Percentiles rank a stretch among this genome's conserved stretches.
Conservation (phyloP, 2,113 vertebrate genomes). For the Grantiella picta region DNA sequence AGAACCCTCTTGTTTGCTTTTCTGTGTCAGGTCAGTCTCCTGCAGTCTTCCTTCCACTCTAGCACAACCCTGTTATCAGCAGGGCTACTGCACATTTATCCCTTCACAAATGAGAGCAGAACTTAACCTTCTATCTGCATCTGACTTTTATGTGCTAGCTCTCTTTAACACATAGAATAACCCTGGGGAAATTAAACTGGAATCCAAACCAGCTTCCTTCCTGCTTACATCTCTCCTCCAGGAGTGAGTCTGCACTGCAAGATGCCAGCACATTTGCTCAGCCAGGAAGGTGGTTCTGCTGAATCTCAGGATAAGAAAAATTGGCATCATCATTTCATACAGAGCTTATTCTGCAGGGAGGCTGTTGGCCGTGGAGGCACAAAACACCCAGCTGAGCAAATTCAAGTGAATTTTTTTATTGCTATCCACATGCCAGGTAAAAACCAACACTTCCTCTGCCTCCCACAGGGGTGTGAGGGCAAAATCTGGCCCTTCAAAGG, state of each 20-base stretch:
- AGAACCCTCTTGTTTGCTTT: neutral
- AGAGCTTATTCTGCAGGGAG: neutral
- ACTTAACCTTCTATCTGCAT: neutral
- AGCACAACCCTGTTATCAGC: neutral
- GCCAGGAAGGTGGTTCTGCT: neutral
- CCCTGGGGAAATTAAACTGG: neutral
- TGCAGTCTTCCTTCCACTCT: neutral
- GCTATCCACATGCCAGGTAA: neutral
- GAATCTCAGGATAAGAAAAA: slow-evolving; percentile 11
- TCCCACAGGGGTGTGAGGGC: fast-evolving
- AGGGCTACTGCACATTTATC: neutral
- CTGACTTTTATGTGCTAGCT: neutral
- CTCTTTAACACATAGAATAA: neutral
- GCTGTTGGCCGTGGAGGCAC: neutral
- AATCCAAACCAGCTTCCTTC: neutral
- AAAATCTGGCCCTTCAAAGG: neutral
- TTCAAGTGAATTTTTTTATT: neutral
- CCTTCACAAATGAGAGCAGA: neutral
- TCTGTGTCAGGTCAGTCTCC: neutral
- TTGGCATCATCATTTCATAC: neutral
- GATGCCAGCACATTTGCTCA: neutral
- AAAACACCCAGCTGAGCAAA: neutral
- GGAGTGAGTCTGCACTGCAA: neutral
- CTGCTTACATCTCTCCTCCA: neutral
- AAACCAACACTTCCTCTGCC: neutral